Percentiles rank a stretch among this genome's conserved stretches.
phyloP scores from a whole-genome alignment of 2,888 invertebrate species.

The Adelphocoris suturalis region DNA sequence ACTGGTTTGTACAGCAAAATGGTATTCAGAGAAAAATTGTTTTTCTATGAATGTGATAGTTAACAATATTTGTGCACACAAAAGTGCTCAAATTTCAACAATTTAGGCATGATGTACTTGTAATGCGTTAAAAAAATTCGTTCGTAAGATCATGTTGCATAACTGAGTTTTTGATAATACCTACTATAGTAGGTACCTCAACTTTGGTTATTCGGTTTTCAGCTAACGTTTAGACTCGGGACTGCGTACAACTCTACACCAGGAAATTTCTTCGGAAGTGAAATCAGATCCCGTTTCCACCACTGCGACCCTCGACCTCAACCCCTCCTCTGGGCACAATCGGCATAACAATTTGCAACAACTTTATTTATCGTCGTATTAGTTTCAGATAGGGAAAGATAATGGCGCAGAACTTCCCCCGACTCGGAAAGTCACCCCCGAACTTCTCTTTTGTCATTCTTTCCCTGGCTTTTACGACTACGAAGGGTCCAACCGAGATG shows the following conservation, averaged over 20 bases:
- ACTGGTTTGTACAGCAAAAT: no score
- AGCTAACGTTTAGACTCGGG: no score
- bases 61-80: no score
- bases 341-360: slow-evolving; percentile 68
- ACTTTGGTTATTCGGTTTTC: no score
- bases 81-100: no score
- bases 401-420: slow-evolving; percentile 54
- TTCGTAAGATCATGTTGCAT: no score
- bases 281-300: slow-evolving; percentile 36
- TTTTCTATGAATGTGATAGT: no score
- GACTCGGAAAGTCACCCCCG: background rate
- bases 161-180: no score
- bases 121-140: no score
- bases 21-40: no score
- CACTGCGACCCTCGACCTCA: slow-evolving; percentile 29
- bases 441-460: background rate
- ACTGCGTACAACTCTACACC: background rate
- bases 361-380: slow-evolving; percentile 69
- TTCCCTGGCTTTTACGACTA: slow-evolving; percentile 42
- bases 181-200: no score
- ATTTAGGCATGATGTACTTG: no score
- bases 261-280: slow-evolving; percentile 12
- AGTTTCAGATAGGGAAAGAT: slow-evolving; percentile 68
- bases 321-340: background rate
- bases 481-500: background rate